phyloP scores from a whole-genome alignment of 1,140 invertebrate species.

The Mya arenaria region DNA sequence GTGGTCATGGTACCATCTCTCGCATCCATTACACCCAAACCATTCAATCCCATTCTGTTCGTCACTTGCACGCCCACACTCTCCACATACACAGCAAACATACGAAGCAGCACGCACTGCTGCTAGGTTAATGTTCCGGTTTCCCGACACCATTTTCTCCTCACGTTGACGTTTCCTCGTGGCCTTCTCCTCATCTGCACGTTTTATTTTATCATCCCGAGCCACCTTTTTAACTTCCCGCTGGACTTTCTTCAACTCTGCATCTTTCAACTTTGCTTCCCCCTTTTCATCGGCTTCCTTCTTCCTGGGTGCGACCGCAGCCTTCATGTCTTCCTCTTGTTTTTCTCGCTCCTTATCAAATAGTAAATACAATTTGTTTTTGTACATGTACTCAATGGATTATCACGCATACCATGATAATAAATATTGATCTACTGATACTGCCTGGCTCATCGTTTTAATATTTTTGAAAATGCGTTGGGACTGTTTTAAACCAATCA shows the following conservation, averaged over 20 bases:
- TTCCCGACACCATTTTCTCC: not conserved
- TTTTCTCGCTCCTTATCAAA: not conserved
- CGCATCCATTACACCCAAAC: conserved; percentile 14
- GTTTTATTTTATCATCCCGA: not conserved
- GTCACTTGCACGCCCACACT: not conserved
- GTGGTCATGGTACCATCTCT: not conserved
- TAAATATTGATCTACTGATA: no score
- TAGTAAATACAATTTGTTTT: no score
- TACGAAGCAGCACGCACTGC: not conserved
- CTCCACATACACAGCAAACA: not conserved
- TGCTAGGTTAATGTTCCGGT: not conserved
- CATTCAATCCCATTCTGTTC: not conserved
- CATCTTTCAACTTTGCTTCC: no score
- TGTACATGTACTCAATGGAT: no score
- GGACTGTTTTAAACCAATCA: no score
- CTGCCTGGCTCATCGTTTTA: no score
- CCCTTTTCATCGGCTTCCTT: not conserved
- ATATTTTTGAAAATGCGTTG: no score
- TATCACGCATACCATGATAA: no score
- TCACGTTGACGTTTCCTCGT: not conserved
- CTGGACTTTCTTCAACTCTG: not conserved
- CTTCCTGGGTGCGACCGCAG: not conserved
- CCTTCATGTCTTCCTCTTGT: not conserved
- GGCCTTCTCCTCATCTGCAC: not conserved
- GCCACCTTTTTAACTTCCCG: not conserved